phyloP scores from a whole-genome alignment of 2,888 invertebrate species.

The Hoplodrina blanda region DNA sequence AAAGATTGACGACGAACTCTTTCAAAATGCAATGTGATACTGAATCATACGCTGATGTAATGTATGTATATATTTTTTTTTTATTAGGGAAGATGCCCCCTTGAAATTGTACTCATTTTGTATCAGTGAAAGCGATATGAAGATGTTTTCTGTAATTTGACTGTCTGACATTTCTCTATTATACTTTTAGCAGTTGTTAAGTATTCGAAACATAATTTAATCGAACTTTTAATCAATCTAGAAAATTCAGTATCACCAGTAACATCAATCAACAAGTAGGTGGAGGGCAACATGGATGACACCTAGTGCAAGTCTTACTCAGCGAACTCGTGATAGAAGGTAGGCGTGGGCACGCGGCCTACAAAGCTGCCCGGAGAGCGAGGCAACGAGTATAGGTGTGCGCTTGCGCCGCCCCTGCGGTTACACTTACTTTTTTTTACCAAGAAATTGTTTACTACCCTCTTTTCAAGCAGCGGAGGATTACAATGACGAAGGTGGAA shows the following conservation, averaged over 20 bases:
- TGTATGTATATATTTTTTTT: not conserved
- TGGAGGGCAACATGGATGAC: constrained; percentile 70
- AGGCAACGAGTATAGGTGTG: constrained; percentile 85
- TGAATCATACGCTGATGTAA: constrained; percentile 55
- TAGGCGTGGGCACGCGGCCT: constrained; percentile 87
- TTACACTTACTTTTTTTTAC: constrained; percentile 64
- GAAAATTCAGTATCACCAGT: constrained; percentile 66
- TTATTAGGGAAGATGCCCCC: not conserved
- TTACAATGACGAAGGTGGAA: not conserved
- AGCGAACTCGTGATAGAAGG: constrained; percentile 87
- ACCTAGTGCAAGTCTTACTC: constrained; percentile 85
- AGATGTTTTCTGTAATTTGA: not conserved
- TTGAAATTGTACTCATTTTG: not conserved
- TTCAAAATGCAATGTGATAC: constrained; percentile 61
- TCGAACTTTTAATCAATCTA: constrained; percentile 7
- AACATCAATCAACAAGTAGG: constrained; percentile 65
- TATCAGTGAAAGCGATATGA: not conserved
- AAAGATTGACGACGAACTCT: constrained; percentile 31
- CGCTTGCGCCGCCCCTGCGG: constrained; percentile 85
- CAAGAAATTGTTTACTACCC: constrained; percentile 25
- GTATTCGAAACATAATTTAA: not conserved
- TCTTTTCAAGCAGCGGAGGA: not conserved
- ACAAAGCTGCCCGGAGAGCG: constrained; percentile 85
- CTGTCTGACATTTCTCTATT: not conserved
- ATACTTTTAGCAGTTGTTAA: not conserved